phyloP scores from a whole-genome alignment of 2,888 invertebrate species.

The Tipula helvola region DNA sequence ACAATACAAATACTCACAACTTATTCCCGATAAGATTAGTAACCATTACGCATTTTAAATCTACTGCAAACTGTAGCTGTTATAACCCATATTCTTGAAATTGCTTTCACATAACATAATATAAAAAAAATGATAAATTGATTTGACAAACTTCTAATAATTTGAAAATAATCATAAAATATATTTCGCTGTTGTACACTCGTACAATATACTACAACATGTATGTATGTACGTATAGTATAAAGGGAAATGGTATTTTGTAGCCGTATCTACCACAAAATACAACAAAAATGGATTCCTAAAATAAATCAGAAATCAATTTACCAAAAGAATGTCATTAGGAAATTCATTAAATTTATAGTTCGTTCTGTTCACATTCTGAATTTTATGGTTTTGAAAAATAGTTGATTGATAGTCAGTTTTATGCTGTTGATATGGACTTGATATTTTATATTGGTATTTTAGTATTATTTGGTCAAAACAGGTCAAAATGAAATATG shows the following conservation, averaged over 20 bases:
- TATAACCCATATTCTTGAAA: neutral
- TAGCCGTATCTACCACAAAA: neutral
- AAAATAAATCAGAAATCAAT: neutral
- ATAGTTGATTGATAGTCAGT: neutral
- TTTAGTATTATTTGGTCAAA: neutral
- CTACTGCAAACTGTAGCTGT: neutral
- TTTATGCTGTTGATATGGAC: neutral
- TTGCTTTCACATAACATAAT: neutral
- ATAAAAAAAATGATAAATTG: neutral
- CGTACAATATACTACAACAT: neutral
- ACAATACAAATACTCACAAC: neutral
- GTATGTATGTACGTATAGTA: neutral
- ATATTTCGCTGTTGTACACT: neutral
- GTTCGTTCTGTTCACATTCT: neutral
- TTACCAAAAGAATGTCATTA: slow-evolving; percentile 4
- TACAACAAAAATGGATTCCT: neutral
- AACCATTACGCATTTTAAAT: neutral
- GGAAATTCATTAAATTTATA: neutral
- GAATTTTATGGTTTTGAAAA: slow-evolving; percentile 4
- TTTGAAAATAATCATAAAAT: neutral
- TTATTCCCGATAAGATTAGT: neutral
- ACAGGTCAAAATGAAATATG: neutral
- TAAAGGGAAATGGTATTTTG: neutral
- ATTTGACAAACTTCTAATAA: neutral
- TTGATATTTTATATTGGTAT: neutral